These are phyloP conservation scores for Egretta garzetta DNA, from an alignment of 2,113 vertebrate genomes.

Conservation along the genomic window DNA sequence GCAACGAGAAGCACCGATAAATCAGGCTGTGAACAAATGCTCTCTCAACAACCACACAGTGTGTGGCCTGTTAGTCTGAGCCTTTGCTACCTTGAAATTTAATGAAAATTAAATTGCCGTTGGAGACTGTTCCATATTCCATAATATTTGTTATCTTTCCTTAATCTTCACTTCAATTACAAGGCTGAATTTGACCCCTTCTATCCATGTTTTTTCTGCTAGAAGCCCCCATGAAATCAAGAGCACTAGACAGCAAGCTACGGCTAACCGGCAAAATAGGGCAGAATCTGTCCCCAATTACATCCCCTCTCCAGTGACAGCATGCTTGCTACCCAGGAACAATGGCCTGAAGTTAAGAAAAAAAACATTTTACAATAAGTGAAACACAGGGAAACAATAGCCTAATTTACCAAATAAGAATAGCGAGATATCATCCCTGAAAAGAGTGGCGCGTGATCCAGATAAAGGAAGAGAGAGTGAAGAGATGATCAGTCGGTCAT, in stretches of 20 bases:
- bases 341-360: not conserved
- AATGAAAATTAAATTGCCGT: not conserved
- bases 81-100: slow-evolving; percentile 8
- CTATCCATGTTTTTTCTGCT: not conserved
- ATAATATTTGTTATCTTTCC: not conserved
- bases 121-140: not conserved
- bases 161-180: not conserved
- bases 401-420: not conserved
- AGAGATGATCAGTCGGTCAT: slow-evolving; percentile 9
- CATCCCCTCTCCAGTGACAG: not conserved
- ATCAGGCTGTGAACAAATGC: slow-evolving; percentile 56
- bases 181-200: not conserved
- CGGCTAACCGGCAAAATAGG: not conserved
- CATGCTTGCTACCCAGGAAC: not conserved
- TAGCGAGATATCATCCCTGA: not conserved
- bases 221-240: not conserved
- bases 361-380: not conserved
- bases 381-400: not conserved
- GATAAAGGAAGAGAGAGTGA: slow-evolving; percentile 56
- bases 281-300: not conserved
- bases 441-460: not conserved
- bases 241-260: not conserved
- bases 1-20: slow-evolving; percentile 32
- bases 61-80: not conserved
- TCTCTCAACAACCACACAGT: slow-evolving; percentile 42